Conservation (phyloP, 2,888 invertebrate genomes). For the Standfussiana lucernea region DNA sequence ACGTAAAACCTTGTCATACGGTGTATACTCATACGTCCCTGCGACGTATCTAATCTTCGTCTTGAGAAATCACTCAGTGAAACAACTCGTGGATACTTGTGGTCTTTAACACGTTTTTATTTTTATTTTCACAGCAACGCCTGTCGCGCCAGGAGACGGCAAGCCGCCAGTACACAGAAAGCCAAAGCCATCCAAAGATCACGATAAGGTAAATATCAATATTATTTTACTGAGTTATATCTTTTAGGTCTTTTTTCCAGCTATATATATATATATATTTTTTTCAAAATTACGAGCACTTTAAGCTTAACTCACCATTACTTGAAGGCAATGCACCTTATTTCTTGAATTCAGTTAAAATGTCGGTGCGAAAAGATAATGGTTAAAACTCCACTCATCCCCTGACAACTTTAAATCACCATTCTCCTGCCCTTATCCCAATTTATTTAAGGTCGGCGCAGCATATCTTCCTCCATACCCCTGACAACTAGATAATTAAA, state of each 20-base stretch:
- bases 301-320: not conserved
- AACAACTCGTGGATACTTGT: conserved; percentile 62
- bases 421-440: too few relatives aligned
- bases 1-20: not conserved
- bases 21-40: conserved; percentile 55
- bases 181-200: conserved; percentile 89
- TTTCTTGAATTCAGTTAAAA: not conserved
- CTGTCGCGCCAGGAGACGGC: conserved; percentile 89
- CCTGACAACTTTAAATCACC: not conserved
- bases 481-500: not conserved
- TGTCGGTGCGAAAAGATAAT: too few relatives aligned
- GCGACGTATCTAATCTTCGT: conserved; percentile 25
- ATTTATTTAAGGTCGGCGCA: too few relatives aligned
- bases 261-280: too few relatives aligned
- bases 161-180: conserved; percentile 92
- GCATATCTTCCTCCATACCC: too few relatives aligned
- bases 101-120: not conserved
- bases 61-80: conserved; percentile 78
- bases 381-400: not conserved
- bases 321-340: not conserved
- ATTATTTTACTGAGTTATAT: not conserved
- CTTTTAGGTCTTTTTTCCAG: not conserved
- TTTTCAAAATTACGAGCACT: not conserved
- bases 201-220: conserved; percentile 79
- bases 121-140: conserved; percentile 74